Evolutionary conservation across 1,140 invertebrate species (phyloP), one percentile per base, ranked within the genome.

Genomic region (Nebria ingens): DNA sequence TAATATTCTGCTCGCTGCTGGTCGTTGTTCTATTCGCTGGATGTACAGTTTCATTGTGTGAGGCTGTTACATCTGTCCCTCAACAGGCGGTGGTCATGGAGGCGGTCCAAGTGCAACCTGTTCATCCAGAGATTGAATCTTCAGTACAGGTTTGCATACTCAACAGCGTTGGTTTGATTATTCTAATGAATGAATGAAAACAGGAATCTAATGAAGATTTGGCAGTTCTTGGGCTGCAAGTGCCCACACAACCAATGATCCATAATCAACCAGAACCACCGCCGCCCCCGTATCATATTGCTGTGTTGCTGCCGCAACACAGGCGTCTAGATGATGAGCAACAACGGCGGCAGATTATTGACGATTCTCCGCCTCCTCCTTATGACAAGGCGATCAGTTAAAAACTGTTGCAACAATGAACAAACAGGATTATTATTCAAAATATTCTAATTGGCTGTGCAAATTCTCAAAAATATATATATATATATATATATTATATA

Each of bases 271-370:
- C 60, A 21, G 59, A 64, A 58, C 62, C n/a, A n/a, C n/a, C 55
- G 21, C 79, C 79, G 15, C 79, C 80, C 2, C 80, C 80, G 3
- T 82, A 82, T 71, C 79, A 81, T 65, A 79, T 82, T 68, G 79
- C 80, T 4, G 78, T 81, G 52, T 68, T 81, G 25, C 75, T 82
- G 59, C 80, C 79, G 6, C 72, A 74, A 19, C 55, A 21, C 13
- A n/a, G n/a, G n/a, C 52, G 57, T n/a, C 29, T 34, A 11, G 45
- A 57, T 19, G 62, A 60, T 6, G 50, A 51, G 2, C 69, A 72
- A 13, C 58, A 64, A 53, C 56, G 62, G 1, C 50, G 62, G 19
- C 68, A 70, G 11, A 57, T 64, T 2, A 51, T 64, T 21, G 69
- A 72, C 4, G 75, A 77, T 58, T 71, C 75, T 13, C 79, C 79